Evolutionary conservation across 2,888 invertebrate species (phyloP), one percentile per base, ranked within the genome.

Genomic region (Lymantria dispar): DNA sequence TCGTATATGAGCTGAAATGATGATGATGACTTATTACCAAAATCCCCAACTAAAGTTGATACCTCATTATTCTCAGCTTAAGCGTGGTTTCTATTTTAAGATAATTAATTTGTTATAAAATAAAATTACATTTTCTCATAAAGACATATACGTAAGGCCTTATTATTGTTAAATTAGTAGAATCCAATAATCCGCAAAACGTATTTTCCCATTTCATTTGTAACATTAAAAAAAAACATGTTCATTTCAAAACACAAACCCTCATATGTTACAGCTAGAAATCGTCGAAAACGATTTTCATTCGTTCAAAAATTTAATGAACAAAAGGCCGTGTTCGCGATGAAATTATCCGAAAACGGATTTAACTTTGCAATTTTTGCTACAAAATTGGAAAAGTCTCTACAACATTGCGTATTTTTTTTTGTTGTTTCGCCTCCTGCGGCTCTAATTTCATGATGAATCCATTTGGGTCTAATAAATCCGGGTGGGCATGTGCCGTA

Each of bases 391-490:
- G 57, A 64, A 65, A 70, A 65, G 22, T 22, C 62, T 60, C 58
- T 47, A 58, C 52, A 58, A 51, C 47, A 58, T 56, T 69, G 67
- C 72, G 64, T 62, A 38, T 38, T n/a, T 68, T 68, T 67, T 69
- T 64, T 68, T 67, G 62, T 67, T 64, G 56, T 67, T 68, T 63
- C 48, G 51, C 54, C 51, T 64, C 55, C 52, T 41, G 36, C 37
- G 43, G 54, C 60, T 58, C 59, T 72, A 60, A 74, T 74, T 72
- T 56, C 53, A 52, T 64, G 54, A 66, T 64, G 56, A 62, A 64
- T 59, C 64, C 68, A 64, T 68, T 69, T 62, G 73, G 68, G 67
- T 50, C 62, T 64, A 64, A 71, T 71, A 70, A 70, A 73, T 72
- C 64, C 58, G 60, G 57, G 62, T 65, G 58, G 42, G 15, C n/a